Base-by-base conservation (phyloP, 2,888 invertebrate species). In the Rhamnusium bicolor region DNA sequence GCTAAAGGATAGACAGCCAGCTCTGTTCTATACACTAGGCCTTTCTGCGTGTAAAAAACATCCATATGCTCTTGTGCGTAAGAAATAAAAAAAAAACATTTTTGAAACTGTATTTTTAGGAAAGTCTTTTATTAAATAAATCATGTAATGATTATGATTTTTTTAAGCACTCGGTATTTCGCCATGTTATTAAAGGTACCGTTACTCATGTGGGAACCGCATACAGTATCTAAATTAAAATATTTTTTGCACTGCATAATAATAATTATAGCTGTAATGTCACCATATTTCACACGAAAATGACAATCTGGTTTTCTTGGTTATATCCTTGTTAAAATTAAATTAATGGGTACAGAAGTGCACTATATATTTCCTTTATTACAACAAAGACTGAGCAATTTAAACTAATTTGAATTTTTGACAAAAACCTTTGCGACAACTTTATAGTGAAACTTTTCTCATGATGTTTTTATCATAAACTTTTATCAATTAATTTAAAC, bases 171-270 rank as follows among this genome's bases (percentile, higher is more conserved):
- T 27, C n/a, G 4, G 54, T n/a, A 40, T 40, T 3, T 40, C 40
- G 5, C n/a, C 40, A 40, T 40, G 40, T 4, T 5, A 40, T 40
- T 40, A n/a, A 40, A 40, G 4, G n/a, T n/a, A 54, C 54, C 54
- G 54, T 54, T 54, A 24, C 1, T 54, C 27, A 27, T 24, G 24
- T 54, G 54, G 24, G 54, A 54, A 54, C 27, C 27, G n/a, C 19
- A 24, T 54, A 24, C 21, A 14, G n/a, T 24, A 51, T 21, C 51
- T 27, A 54, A 54, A 54, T 54, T 54, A 54, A 54, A 54, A 54
- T 54, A 54, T 40, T 54, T 19, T 54, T 54, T 54, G 54, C 54
- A 54, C 51, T 51, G 10, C 19, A 40, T 51, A 51, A 51, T 19
- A 54, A 54, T 54, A n/a, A n/a, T n/a, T n/a, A n/a, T n/a, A n/a